A percentile compares a stretch with the other conserved stretches of the same genome.
Conservation (phyloP, 2,797 vertebrate species). For the Poecile montanus region DNA sequence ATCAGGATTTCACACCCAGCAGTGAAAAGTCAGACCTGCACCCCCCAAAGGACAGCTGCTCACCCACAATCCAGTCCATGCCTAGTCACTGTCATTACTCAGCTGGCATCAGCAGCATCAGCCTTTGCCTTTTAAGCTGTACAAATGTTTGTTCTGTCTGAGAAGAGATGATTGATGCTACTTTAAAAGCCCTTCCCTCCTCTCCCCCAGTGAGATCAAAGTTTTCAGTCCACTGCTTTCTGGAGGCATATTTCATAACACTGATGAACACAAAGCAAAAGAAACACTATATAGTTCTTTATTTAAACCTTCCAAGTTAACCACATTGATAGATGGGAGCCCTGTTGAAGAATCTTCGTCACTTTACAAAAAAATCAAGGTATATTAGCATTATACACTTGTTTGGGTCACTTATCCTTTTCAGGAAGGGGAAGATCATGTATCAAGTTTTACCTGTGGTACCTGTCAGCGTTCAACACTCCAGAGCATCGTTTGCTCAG, state of each 20-base stretch:
- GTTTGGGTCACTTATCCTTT: not conserved
- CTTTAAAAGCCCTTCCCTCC: not conserved
- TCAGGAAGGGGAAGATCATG: not conserved
- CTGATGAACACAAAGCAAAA: not conserved
- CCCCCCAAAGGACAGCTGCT: not conserved
- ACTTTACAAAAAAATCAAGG: not conserved
- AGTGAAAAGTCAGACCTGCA: not conserved
- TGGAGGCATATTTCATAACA: not conserved
- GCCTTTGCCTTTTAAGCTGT: not conserved
- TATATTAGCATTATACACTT: not conserved
- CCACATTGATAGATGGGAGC: not conserved
- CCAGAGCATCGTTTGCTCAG: accelerated
- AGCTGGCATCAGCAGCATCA: not conserved
- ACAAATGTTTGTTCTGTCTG: not conserved
- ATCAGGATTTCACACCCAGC: not conserved
- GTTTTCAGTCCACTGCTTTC: not conserved
- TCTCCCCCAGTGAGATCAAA: not conserved
- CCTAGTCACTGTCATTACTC: not conserved
- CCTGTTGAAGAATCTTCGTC: not conserved
- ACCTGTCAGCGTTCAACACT: accelerated
- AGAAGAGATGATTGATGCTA: not conserved
- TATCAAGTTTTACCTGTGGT: not conserved
- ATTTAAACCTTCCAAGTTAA: not conserved
- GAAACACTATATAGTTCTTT: not conserved
- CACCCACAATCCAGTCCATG: not conserved